Evolutionary conservation across 2,797 vertebrate genomes (phyloP).

Genomic region (Chloroceryle amazona): DNA sequence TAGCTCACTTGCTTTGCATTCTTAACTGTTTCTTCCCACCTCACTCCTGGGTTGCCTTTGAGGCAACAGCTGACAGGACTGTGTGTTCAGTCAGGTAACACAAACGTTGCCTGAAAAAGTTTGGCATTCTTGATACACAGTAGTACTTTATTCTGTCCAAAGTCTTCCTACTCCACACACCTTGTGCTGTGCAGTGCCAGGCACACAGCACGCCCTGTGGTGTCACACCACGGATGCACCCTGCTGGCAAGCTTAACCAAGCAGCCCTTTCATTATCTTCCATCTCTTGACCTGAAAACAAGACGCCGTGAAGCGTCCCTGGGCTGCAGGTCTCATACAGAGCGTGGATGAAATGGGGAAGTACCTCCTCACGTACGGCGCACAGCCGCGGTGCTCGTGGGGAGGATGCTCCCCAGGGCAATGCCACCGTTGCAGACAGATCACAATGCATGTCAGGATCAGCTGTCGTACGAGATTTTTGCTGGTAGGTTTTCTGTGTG

Average conservation of each 20-base stretch:
- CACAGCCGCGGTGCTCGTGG: accelerated
- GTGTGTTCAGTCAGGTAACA: neutral
- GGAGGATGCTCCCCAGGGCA: neutral
- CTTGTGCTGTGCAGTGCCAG: neutral
- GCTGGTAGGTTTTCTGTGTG: neutral
- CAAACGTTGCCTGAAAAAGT: neutral
- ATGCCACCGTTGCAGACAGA: too few species aligned
- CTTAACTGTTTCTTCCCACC: neutral
- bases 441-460: accelerated
- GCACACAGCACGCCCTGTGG: neutral
- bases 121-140: neutral
- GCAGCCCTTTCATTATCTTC: neutral
- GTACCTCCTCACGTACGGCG: accelerated
- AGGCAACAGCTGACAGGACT: neutral
- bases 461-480: accelerated
- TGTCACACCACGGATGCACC: accelerated
- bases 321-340: accelerated
- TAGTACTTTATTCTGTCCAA: neutral
- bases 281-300: neutral
- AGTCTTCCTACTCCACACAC: accelerated
- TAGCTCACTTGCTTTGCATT: neutral
- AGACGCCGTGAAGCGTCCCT: neutral
- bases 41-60: neutral
- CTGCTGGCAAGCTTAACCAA: neutral
- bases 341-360: neutral